These are phyloP conservation scores for Anarsia innoxiella DNA, from an alignment of 2,888 invertebrate genomes.

Conservation along the genomic window DNA sequence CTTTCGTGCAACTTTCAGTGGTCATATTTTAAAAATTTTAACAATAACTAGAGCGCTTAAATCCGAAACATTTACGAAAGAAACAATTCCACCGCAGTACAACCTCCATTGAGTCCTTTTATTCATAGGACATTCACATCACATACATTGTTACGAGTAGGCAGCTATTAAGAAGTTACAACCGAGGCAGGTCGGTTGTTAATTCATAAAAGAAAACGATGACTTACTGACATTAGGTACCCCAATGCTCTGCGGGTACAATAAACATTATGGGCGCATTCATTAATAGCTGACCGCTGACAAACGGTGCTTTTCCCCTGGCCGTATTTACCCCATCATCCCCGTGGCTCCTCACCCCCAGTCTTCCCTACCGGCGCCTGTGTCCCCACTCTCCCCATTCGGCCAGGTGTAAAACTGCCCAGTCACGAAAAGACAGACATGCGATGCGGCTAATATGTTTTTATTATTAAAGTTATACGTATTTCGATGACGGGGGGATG, in stretches of 20 bases:
- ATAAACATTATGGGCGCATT: constrained; percentile 69
- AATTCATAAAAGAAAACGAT: background rate
- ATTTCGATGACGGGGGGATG: constrained; percentile 46
- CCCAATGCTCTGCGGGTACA: constrained; percentile 60
- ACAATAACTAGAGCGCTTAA: too few species aligned
- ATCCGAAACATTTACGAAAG: too few species aligned
- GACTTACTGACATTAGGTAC: background rate
- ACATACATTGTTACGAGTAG: too few species aligned
- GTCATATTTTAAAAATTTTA: too few species aligned
- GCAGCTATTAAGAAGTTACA: too few species aligned
- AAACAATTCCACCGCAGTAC: too few species aligned
- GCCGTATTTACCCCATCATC: constrained; percentile 51
- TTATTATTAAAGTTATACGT: constrained; percentile 66
- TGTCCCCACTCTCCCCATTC: constrained; percentile 34
- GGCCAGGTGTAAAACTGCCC: constrained; percentile 73
- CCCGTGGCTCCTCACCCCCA: constrained; percentile 34
- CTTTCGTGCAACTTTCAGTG: too few species aligned
- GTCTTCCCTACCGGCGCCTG: constrained; percentile 18
- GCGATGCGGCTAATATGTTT: constrained; percentile 73
- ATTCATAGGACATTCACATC: too few species aligned
- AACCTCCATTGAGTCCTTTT: too few species aligned
- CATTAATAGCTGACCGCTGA: constrained; percentile 70
- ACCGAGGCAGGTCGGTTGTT: too few species aligned
- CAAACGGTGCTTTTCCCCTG: constrained; percentile 60
- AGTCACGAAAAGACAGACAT: constrained; percentile 72